Evolutionary conservation across 2,113 vertebrate species (phyloP).

Genomic region (Orthonyx spaldingii): DNA sequence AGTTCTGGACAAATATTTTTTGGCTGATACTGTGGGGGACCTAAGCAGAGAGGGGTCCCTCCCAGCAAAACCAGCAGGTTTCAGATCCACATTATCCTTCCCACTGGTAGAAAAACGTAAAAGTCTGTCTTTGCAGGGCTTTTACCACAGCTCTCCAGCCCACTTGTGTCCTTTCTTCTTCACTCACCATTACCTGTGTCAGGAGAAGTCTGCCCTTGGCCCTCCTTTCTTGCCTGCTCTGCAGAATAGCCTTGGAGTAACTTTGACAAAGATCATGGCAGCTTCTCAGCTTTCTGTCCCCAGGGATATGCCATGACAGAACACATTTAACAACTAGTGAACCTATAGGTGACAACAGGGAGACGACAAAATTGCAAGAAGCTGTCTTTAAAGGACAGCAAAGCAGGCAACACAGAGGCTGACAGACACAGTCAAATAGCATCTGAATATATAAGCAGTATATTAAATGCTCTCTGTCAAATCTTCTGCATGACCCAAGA

Average conservation of each 20-base stretch:
- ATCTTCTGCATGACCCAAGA: neutral
- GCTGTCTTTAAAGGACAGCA: neutral
- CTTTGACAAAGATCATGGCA: neutral
- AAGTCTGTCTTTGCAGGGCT: neutral
- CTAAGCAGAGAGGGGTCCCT: neutral
- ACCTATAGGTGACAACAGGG: neutral
- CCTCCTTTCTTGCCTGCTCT: neutral
- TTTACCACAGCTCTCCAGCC: neutral
- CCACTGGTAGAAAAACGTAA: neutral
- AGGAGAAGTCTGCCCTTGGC: neutral
- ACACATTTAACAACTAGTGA: neutral
- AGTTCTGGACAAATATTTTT: neutral
- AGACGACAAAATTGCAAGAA: neutral
- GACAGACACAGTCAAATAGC: neutral
- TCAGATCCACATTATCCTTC: neutral
- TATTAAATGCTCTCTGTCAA: neutral
- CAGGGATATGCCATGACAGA: neutral
- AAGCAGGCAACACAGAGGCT: neutral
- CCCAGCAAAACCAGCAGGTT: neutral
- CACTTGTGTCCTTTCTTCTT: neutral
- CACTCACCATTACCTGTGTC: accelerated
- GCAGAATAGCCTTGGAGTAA: neutral
- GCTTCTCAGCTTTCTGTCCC: neutral
- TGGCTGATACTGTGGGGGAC: neutral
- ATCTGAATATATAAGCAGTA: neutral